Conservation (phyloP, 1,140 invertebrate genomes). For the Steinernema khuongi region DNA sequence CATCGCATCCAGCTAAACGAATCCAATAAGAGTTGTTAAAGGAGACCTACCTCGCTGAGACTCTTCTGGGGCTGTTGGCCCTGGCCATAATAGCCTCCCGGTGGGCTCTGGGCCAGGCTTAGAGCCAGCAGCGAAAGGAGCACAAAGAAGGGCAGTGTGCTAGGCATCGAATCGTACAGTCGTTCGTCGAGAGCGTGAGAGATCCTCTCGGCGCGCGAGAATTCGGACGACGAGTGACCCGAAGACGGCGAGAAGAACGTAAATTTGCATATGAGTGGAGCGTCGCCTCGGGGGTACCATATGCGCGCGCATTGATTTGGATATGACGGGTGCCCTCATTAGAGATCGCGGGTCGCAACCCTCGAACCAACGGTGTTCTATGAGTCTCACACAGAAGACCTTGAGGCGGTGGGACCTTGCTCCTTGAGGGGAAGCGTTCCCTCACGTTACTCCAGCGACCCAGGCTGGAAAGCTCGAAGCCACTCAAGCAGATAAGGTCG, state of each 20-base stretch:
- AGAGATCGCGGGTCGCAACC: too few species aligned
- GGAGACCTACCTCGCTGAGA: not conserved
- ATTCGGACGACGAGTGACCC: not conserved
- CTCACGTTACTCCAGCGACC: not conserved
- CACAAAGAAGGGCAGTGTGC: not conserved
- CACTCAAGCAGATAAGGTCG: not conserved
- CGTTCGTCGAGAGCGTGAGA: not conserved
- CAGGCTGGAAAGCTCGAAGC: not conserved
- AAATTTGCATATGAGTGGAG: not conserved
- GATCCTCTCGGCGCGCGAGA: not conserved
- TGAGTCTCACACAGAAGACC: too few species aligned
- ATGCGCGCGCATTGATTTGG: too few species aligned
- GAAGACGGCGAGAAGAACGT: not conserved
- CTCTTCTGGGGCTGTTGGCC: not conserved
- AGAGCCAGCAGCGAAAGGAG: not conserved
- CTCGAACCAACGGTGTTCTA: too few species aligned
- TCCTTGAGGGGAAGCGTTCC: too few species aligned
- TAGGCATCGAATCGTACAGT: not conserved
- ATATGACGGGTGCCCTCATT: too few species aligned
- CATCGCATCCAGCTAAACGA: constrained; percentile 32
- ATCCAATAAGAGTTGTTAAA: not conserved
- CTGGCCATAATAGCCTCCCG: not conserved
- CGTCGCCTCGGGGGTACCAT: too few species aligned
- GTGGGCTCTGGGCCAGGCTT: not conserved
- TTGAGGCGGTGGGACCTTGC: too few species aligned